Percentiles rank a stretch among this genome's conserved stretches.
These are phyloP conservation scores for Ennomos erosarius DNA, from an alignment of 2,888 invertebrate species.

Conservation along the genomic window DNA sequence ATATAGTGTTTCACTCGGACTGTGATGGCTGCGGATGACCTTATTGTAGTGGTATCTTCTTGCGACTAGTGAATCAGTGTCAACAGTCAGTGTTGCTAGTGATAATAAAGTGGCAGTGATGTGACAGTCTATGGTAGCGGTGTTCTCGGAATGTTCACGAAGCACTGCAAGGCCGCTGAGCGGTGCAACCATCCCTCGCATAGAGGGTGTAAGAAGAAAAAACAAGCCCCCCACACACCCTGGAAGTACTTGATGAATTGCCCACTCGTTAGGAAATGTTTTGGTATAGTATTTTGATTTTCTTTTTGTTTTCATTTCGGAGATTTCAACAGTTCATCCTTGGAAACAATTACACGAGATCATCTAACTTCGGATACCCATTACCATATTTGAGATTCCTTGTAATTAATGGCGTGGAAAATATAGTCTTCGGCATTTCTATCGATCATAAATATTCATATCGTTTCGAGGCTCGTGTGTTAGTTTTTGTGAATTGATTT, in stretches of 20 bases:
- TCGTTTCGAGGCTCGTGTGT: constrained; percentile 1
- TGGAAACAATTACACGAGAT: too few species aligned
- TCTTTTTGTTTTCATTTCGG: constrained; percentile 6
- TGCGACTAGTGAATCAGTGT: constrained; percentile 69
- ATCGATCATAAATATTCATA: constrained; percentile 18
- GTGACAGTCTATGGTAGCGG: constrained; percentile 81
- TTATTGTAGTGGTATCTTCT: constrained; percentile 68
- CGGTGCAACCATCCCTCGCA: constrained; percentile 76
- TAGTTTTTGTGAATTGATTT: constrained; percentile 24
- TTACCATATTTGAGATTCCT: too few species aligned
- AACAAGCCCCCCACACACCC: constrained; percentile 80
- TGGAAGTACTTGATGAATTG: constrained; percentile 86
- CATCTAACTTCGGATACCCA: too few species aligned
- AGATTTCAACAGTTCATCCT: constrained; percentile 1
- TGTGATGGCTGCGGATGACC: constrained; percentile 79
- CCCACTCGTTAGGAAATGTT: constrained; percentile 86
- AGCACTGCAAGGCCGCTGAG: constrained; percentile 80
- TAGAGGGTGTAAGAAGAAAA: constrained; percentile 82
- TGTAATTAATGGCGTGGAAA: background rate
- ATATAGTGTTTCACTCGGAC: constrained; percentile 67
- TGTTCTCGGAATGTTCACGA: constrained; percentile 82
- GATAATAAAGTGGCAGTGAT: constrained; percentile 65
- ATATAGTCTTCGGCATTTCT: constrained; percentile 9
- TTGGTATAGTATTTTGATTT: constrained; percentile 79
- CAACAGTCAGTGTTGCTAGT: constrained; percentile 56